These are phyloP conservation scores for Oxyura jamaicensis DNA, from an alignment of 2,113 vertebrate species.

Conservation along the genomic window DNA sequence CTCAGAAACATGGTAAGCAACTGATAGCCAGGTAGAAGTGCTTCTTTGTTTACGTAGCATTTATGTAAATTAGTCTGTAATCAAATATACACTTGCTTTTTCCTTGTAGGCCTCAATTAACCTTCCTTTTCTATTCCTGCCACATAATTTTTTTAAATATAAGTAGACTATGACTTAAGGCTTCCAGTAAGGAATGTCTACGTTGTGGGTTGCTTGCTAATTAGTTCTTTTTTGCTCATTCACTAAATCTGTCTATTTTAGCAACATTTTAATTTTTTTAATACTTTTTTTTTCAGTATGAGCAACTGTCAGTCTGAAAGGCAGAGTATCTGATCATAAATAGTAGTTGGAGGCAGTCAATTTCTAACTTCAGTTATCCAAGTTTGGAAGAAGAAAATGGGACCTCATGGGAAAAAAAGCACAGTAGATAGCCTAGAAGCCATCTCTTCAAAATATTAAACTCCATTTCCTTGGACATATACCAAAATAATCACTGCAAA, in stretches of 20 bases:
- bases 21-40: constrained; percentile 67
- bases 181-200: not conserved
- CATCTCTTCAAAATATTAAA: not conserved
- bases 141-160: not conserved
- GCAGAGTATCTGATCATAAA: not conserved
- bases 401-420: not conserved
- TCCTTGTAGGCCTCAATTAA: constrained; percentile 60
- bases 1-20: constrained; percentile 46
- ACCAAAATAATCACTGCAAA: constrained; percentile 4
- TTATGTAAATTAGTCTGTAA: constrained; percentile 71
- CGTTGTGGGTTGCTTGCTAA: not conserved
- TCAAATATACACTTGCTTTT: constrained; percentile 62
- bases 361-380: not conserved
- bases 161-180: not conserved
- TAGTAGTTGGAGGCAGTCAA: not conserved
- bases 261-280: not conserved
- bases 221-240: not conserved
- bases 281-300: not conserved
- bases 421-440: not conserved
- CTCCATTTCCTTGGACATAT: constrained; percentile 11
- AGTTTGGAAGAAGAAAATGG: not conserved
- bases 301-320: not conserved
- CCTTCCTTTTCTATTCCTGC: constrained; percentile 32
- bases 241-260: not conserved
- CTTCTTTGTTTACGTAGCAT: constrained; percentile 65